Conservation (phyloP, 2,888 invertebrate genomes). For the Aphodius granarius region DNA sequence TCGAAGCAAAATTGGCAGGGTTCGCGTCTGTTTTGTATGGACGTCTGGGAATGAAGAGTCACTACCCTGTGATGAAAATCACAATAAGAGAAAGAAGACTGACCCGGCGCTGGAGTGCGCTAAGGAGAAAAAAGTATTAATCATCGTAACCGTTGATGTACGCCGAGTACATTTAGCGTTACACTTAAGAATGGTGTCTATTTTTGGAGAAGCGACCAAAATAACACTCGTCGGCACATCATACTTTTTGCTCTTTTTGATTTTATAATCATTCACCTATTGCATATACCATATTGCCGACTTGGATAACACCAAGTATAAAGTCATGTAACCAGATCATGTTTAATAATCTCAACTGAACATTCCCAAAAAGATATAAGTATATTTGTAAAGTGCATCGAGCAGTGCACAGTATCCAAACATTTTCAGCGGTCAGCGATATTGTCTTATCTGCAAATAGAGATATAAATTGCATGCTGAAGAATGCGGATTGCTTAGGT, state of each 20-base stretch:
- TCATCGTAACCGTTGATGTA: slow-evolving; percentile 8
- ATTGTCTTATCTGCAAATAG: background rate
- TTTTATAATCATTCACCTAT: background rate
- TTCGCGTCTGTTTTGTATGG: background rate
- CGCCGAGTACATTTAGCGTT: slow-evolving; percentile 4
- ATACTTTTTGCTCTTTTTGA: background rate
- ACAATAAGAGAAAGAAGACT: background rate
- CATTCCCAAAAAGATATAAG: background rate
- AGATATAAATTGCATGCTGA: background rate
- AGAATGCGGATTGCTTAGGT: background rate
- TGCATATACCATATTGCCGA: background rate
- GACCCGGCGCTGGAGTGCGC: background rate
- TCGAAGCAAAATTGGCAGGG: slow-evolving; percentile 13
- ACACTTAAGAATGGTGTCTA: background rate
- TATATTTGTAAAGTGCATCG: background rate
- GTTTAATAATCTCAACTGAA: background rate
- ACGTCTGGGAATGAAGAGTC: background rate
- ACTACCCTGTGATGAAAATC: background rate
- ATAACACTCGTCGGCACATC: background rate
- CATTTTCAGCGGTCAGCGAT: background rate
- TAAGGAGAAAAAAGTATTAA: slow-evolving; percentile 9
- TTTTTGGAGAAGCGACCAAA: background rate
- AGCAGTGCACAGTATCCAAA: background rate
- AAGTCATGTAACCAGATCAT: background rate
- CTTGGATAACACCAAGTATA: too few species aligned